Conservation (phyloP, 2,113 vertebrate genomes). For the Anguilla rostrata region DNA sequence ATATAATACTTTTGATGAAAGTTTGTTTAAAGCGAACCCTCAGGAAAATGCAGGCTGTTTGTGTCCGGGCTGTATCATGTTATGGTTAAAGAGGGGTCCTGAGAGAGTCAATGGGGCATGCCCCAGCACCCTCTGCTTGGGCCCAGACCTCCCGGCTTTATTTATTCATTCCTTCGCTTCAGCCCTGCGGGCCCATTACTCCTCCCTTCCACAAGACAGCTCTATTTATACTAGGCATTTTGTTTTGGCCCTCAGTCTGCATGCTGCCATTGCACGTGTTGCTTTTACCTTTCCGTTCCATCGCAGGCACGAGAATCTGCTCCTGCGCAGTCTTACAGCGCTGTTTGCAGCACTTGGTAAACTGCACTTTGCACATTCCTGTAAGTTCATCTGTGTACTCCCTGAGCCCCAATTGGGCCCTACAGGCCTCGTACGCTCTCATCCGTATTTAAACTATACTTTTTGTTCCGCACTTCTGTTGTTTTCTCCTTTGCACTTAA, state of each 20-base stretch:
- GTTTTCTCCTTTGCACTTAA: not conserved
- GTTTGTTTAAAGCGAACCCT: not conserved
- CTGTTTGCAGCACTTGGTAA: not conserved
- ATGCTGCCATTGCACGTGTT: not conserved
- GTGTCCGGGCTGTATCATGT: not conserved
- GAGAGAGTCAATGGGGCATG: not conserved
- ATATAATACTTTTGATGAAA: not conserved
- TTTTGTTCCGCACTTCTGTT: not conserved
- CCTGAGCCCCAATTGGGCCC: not conserved
- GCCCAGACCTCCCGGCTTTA: not conserved
- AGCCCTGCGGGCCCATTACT: not conserved
- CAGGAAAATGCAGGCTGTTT: not conserved
- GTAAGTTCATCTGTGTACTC: not conserved
- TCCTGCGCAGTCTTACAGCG: not conserved
- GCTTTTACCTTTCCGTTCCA: not conserved
- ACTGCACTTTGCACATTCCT: not conserved
- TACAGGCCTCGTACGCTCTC: not conserved
- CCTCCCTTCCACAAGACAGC: not conserved
- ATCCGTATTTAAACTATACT: not conserved
- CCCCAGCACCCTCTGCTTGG: not conserved
- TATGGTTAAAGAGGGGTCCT: not conserved
- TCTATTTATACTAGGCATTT: not conserved
- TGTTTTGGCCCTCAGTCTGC: not conserved
- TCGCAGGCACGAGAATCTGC: not conserved
- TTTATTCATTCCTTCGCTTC: conserved; percentile 9